Conservation (phyloP, 2,888 invertebrate genomes). For the Macaria liturata region DNA sequence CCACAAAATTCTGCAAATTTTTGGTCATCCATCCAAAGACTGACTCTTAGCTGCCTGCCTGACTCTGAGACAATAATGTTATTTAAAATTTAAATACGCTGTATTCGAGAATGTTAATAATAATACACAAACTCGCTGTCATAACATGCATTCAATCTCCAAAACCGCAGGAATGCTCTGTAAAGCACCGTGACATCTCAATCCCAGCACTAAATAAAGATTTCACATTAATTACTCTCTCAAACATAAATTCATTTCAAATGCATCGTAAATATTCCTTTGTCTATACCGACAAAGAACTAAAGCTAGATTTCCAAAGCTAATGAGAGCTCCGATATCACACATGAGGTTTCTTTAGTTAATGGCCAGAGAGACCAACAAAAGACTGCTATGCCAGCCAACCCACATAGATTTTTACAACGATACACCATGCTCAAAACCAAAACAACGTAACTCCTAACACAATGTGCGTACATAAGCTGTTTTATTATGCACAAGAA, state of each 20-base stretch:
- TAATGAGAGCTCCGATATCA: slow-evolving; percentile 57
- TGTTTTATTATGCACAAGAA: slow-evolving; percentile 54
- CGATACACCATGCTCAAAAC: slow-evolving; percentile 9
- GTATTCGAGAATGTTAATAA: too few species aligned
- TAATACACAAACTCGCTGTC: too few species aligned
- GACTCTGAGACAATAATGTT: too few species aligned
- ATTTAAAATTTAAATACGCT: too few species aligned
- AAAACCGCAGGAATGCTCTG: neutral
- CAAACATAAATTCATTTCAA: slow-evolving; percentile 29
- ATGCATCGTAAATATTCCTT: slow-evolving; percentile 43
- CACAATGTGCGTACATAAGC: slow-evolving; percentile 7
- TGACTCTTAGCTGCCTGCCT: too few species aligned
- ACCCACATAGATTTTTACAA: slow-evolving; percentile 57
- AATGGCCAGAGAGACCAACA: slow-evolving; percentile 30
- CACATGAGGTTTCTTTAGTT: slow-evolving; percentile 41
- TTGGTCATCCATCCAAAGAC: too few species aligned
- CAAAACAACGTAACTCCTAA: slow-evolving; percentile 6
- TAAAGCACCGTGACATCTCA: neutral
- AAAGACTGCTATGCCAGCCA: slow-evolving; percentile 56
- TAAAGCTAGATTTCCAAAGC: slow-evolving; percentile 43
- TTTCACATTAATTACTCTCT: slow-evolving; percentile 18
- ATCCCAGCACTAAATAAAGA: slow-evolving; percentile 3
- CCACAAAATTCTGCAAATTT: too few species aligned
- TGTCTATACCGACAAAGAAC: slow-evolving; percentile 47
- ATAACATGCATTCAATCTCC: neutral